Evolutionary conservation across 2,113 vertebrate genomes (phyloP).

Genomic region (Zosterops japonicus): DNA sequence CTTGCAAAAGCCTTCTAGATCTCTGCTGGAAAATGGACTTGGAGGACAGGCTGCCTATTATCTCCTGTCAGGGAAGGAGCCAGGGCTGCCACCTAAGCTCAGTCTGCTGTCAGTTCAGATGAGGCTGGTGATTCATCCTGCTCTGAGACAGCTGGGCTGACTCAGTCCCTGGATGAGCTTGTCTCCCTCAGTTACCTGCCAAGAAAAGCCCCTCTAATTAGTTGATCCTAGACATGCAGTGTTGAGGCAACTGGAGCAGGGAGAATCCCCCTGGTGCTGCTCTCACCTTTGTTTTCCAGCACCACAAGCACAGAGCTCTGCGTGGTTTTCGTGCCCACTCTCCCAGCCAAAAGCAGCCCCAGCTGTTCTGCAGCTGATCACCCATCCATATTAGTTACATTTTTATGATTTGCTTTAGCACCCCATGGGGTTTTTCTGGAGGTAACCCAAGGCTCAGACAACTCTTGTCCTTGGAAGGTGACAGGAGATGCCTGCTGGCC

Average conservation of each 20-base stretch:
- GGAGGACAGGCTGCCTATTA: not conserved
- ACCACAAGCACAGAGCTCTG: not conserved
- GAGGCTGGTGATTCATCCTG: not conserved
- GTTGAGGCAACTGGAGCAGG: not conserved
- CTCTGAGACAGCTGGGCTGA: constrained; percentile 13
- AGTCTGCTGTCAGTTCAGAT: not conserved
- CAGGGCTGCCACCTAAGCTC: not conserved
- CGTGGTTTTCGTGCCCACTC: accelerated
- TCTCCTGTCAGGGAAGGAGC: not conserved
- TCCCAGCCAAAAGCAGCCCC: not conserved
- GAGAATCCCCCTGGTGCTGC: not conserved
- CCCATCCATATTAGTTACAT: not conserved
- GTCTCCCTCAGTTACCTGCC: not conserved
- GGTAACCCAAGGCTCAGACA: not conserved
- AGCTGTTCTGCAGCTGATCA: not conserved
- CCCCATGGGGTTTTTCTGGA: not conserved
- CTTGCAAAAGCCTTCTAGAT: not conserved
- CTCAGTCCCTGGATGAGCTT: constrained; percentile 6
- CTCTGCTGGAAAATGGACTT: not conserved
- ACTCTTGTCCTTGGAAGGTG: not conserved
- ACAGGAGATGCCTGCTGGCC: not conserved
- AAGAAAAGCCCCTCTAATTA: constrained; percentile 45
- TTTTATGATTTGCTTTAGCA: not conserved
- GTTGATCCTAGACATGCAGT: not conserved
- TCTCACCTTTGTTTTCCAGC: not conserved